Percentiles rank a stretch among this genome's conserved stretches.
Evolutionary conservation across 92 coral and sea anemone species (phyloP).

Genomic region (Muricea muricata): DNA sequence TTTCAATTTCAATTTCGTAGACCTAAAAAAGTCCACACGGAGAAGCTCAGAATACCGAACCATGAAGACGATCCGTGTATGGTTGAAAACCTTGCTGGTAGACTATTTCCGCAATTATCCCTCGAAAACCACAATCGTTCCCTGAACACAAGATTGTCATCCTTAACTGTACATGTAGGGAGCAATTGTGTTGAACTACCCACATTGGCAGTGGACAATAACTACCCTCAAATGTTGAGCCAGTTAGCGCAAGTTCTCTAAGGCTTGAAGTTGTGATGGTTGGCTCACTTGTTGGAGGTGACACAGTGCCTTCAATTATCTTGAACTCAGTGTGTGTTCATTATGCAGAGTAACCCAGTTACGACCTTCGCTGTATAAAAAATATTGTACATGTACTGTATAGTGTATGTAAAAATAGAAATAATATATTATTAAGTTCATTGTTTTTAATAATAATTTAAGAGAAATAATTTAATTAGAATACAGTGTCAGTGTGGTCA

Average conservation of each 20-base stretch:
- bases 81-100: slow-evolving; percentile 87
- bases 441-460: no score
- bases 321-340: background rate
- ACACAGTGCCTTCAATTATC: no score
- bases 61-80: slow-evolving; percentile 96
- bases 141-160: slow-evolving; percentile 72
- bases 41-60: slow-evolving; percentile 70
- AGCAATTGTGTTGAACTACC: slow-evolving; percentile 86
- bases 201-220: slow-evolving; percentile 84
- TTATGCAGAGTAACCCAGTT: background rate
- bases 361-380: background rate
- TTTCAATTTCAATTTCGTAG: slow-evolving; percentile 47
- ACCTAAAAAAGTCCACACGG: slow-evolving; percentile 95
- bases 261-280: background rate
- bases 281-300: no score
- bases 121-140: slow-evolving; percentile 69
- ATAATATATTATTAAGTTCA: slow-evolving; percentile 11
- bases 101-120: slow-evolving; percentile 90
- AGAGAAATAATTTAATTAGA: background rate
- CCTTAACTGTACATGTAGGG: slow-evolving; percentile 87
- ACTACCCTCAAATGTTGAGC: slow-evolving; percentile 91
- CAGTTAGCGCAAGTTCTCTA: slow-evolving; percentile 86
- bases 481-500: no score
- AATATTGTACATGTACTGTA: background rate
- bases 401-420: slow-evolving; percentile 20